phyloP scores from a whole-genome alignment of 2,888 invertebrate genomes.

The Meandrusa payeni region DNA sequence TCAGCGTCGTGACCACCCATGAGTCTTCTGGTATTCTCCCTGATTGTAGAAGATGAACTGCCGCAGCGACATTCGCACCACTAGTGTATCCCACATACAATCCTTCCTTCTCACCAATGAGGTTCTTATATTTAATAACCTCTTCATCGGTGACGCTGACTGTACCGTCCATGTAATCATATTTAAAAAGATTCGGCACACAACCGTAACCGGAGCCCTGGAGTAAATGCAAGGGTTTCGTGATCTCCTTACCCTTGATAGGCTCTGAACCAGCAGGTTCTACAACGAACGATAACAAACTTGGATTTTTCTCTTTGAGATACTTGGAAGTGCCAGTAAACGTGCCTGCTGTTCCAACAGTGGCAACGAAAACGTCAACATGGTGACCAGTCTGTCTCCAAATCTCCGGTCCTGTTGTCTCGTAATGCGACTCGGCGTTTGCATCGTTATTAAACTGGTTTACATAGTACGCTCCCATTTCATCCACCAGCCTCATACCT shows the following conservation, averaged over 20 bases:
- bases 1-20: slow-evolving; percentile 66
- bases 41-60: slow-evolving; percentile 60
- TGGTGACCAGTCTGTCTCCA: slow-evolving; percentile 69
- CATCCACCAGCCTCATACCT: slow-evolving; percentile 50
- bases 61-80: slow-evolving; percentile 69
- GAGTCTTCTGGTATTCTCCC: slow-evolving; percentile 59
- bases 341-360: slow-evolving; percentile 68
- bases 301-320: slow-evolving; percentile 62
- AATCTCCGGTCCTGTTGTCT: slow-evolving; percentile 70
- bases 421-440: slow-evolving; percentile 59
- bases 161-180: slow-evolving; percentile 62
- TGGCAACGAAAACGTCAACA: slow-evolving; percentile 64
- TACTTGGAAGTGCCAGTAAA: slow-evolving; percentile 62
- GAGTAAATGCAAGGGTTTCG: slow-evolving; percentile 66
- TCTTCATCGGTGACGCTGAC: slow-evolving; percentile 65
- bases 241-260: slow-evolving; percentile 60
- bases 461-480: slow-evolving; percentile 62
- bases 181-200: slow-evolving; percentile 61
- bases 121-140: slow-evolving; percentile 50
- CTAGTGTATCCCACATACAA: slow-evolving; percentile 71
- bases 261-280: slow-evolving; percentile 67
- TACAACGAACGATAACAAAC: slow-evolving; percentile 57
- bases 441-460: slow-evolving; percentile 63
- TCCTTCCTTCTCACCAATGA: slow-evolving; percentile 65
- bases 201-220: slow-evolving; percentile 73